Evolutionary conservation across 1,140 invertebrate genomes (phyloP).

Genomic region (Drosophila dunni): DNA sequence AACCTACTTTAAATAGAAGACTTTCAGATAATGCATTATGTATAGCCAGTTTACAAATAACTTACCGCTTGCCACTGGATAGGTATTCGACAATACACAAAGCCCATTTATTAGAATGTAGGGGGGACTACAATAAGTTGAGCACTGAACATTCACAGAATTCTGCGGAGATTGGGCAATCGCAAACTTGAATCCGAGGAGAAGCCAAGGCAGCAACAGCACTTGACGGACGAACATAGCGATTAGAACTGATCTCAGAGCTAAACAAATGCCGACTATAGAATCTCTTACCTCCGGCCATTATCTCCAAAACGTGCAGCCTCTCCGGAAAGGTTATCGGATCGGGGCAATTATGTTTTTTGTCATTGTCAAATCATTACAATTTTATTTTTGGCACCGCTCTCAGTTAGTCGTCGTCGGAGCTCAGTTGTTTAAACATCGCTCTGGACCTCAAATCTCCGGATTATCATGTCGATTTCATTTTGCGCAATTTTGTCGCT

Average conservation of each 20-base stretch:
- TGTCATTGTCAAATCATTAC: not conserved
- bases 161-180: slow-evolving; percentile 12
- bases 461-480: slow-evolving; percentile 19
- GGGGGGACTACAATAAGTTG: slow-evolving; percentile 14
- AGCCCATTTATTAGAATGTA: slow-evolving; percentile 37
- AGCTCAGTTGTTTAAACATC: slow-evolving; percentile 23
- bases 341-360: slow-evolving; percentile 28
- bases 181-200: slow-evolving; percentile 28
- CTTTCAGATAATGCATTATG: not conserved
- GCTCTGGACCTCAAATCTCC: not conserved
- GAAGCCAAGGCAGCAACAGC: slow-evolving; percentile 21
- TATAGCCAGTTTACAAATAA: not conserved
- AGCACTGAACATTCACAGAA: slow-evolving; percentile 11
- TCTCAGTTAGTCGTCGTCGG: slow-evolving; percentile 13
- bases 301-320: not conserved
- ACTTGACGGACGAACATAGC: slow-evolving; percentile 59
- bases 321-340: slow-evolving; percentile 35
- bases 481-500: slow-evolving; percentile 9
- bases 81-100: slow-evolving; percentile 20
- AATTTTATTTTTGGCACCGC: not conserved
- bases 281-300: not conserved
- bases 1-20: not conserved
- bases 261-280: not conserved
- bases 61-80: slow-evolving; percentile 20
- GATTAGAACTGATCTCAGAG: slow-evolving; percentile 53